Percentiles rank a stretch among this genome's conserved stretches.
phyloP scores from a whole-genome alignment of 2,888 invertebrate genomes.

The Pyrgus malvae region DNA sequence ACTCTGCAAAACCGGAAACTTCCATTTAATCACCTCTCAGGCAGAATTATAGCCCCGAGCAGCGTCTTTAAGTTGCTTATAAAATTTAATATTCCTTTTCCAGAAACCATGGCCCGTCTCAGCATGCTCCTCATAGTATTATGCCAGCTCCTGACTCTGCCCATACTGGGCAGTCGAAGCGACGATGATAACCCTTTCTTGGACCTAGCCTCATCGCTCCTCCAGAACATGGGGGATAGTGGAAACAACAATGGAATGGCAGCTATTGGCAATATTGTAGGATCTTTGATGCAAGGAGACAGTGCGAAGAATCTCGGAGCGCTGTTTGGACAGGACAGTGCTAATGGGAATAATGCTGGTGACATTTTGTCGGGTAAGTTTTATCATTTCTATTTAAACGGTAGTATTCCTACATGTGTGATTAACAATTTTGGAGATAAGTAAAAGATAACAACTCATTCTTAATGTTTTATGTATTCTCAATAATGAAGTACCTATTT shows the following conservation, averaged over 20 bases:
- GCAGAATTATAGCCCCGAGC: too few relatives aligned
- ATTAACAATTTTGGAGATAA: too few relatives aligned
- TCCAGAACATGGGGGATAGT: slow-evolving; percentile 82
- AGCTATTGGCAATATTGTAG: slow-evolving; percentile 85
- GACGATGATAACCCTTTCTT: slow-evolving; percentile 82
- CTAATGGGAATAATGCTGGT: slow-evolving; percentile 58
- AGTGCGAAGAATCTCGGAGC: slow-evolving; percentile 80
- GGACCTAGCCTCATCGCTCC: slow-evolving; percentile 86
- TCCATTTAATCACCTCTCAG: too few relatives aligned
- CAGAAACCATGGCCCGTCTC: slow-evolving; percentile 52
- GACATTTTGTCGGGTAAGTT: slow-evolving; percentile 73
- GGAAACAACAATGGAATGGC: slow-evolving; percentile 70
- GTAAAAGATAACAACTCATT: too few relatives aligned
- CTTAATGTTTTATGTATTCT: too few relatives aligned
- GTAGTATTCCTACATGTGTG: too few relatives aligned
- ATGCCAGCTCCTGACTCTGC: slow-evolving; percentile 50
- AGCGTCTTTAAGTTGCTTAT: too few relatives aligned
- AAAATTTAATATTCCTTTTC: background rate
- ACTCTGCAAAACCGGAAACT: too few relatives aligned
- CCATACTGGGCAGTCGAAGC: slow-evolving; percentile 52
- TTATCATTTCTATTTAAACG: background rate
- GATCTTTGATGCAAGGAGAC: slow-evolving; percentile 86
- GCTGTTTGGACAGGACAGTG: slow-evolving; percentile 59
- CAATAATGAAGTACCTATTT: too few relatives aligned
- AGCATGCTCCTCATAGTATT: slow-evolving; percentile 45